These are phyloP conservation scores for Dipodomys spectabilis DNA, from an alignment of 2,113 vertebrate species.

Conservation along the genomic window DNA sequence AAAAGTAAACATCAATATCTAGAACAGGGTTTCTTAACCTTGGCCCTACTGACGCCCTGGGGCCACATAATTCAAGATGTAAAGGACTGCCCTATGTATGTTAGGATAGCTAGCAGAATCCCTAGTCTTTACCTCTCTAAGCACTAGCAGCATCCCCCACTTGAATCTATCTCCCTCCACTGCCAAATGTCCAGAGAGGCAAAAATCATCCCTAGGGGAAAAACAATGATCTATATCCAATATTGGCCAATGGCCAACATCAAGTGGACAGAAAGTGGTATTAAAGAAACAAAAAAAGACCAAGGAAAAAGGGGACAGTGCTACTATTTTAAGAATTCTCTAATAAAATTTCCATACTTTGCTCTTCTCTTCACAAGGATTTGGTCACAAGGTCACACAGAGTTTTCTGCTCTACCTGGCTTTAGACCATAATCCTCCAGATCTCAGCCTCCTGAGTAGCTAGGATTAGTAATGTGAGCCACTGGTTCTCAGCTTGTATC, in stretches of 20 bases:
- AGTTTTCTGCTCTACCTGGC: too few species aligned
- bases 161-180: background rate
- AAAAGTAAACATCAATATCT: background rate
- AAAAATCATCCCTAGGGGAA: background rate
- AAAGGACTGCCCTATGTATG: background rate
- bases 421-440: too few species aligned
- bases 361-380: background rate
- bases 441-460: too few species aligned
- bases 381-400: too few species aligned
- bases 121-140: background rate
- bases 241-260: background rate
- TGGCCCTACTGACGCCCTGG: background rate
- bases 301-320: background rate
- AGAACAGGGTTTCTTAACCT: background rate
- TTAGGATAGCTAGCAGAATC: background rate
- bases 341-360: constrained; percentile 36
- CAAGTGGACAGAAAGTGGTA: background rate
- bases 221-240: constrained; percentile 36
- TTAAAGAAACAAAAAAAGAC: constrained; percentile 3
- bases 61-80: background rate
- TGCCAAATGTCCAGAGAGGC: background rate
- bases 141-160: background rate
- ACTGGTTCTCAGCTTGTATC: too few species aligned
- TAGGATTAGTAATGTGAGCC: too few species aligned
- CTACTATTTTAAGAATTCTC: background rate